phyloP scores from a whole-genome alignment of 2,113 vertebrate genomes.

The Pithys albifrons region DNA sequence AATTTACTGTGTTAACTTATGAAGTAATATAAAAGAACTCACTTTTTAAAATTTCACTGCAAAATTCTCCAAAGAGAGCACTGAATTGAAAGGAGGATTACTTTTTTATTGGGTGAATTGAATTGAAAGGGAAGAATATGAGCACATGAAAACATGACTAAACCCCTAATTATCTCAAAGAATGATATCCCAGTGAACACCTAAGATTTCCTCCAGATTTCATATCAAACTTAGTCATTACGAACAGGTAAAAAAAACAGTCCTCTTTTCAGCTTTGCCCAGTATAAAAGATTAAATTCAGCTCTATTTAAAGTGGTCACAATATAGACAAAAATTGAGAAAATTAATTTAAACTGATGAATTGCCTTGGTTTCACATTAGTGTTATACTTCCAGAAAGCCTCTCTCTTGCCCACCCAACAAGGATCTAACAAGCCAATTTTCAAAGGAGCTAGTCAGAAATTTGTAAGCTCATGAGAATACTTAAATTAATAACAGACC shows the following conservation, averaged over 20 bases:
- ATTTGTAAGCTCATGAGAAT: not conserved
- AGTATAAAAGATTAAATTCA: not conserved
- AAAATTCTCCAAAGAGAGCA: not conserved
- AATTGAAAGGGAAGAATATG: not conserved
- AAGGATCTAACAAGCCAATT: not conserved
- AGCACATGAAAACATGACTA: not conserved
- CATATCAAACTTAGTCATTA: not conserved
- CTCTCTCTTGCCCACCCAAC: not conserved
- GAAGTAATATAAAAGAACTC: not conserved
- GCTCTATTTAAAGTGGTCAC: not conserved
- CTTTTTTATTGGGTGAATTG: not conserved
- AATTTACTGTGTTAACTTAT: not conserved
- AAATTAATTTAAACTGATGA: not conserved
- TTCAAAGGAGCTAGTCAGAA: not conserved
- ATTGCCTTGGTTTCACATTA: not conserved
- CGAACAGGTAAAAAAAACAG: not conserved
- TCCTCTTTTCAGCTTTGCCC: not conserved
- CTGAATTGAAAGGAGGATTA: not conserved
- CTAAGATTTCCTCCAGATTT: not conserved
- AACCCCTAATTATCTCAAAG: not conserved
- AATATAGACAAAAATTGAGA: constrained; percentile 20
- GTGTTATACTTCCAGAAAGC: not conserved
- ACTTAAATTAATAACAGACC: not conserved
- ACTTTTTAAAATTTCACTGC: not conserved
- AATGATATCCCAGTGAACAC: rapidly evolving